Base-by-base conservation (phyloP, 2,888 invertebrate species). In the Meiosimyza platycephala region DNA sequence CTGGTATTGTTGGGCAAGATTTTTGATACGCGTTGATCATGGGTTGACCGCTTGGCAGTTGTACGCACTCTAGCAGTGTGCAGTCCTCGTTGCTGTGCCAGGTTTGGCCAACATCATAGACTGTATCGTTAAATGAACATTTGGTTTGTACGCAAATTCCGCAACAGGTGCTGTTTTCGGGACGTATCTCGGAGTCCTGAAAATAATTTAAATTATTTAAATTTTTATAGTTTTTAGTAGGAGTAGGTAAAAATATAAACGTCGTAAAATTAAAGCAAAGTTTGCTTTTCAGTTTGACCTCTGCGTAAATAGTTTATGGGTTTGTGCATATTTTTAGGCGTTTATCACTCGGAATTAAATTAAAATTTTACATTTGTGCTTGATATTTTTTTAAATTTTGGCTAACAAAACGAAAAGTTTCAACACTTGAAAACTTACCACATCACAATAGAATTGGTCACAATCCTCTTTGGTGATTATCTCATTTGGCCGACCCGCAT, bases 31-130 rank as follows among this genome's bases (percentile, higher is more conserved):
- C 81, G 57, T 84, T 83, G 22, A 87, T 83, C n/a, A 80, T 79
- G 22, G 85, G 81, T 54, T 80, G 79, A 1, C 80, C 82, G 74
- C 77, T 79, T 9, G 78, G 75, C n/a, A 81, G 59, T 3, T 80
- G 77, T 2, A 77, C 76, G 71, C 87, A 88, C 74, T 87, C 86
- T 52, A 84, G 79, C 15, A 87, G 76, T 6, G 83, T 85, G 73
- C 87, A 88, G 40, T 83, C 84, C 60, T 82, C 80, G 11, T 78
- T 74, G 51, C 84, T 85, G 72, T 83, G 86, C 87, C 88, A 87
- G 12, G 84, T 83, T 16, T 86, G 82, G 3, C 86, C 87, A 15
- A 86, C 79, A 1, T 78, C 76, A 64, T 85, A 85, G 16, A 84
- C 76, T 68, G 80, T 80, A 33, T 82, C 79, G 18, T 82, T 82